A percentile compares a stretch with the other conserved stretches of the same genome.
These are phyloP conservation scores for Chaetorhynchus papuensis DNA, from an alignment of 2,113 vertebrate species.

Conservation along the genomic window DNA sequence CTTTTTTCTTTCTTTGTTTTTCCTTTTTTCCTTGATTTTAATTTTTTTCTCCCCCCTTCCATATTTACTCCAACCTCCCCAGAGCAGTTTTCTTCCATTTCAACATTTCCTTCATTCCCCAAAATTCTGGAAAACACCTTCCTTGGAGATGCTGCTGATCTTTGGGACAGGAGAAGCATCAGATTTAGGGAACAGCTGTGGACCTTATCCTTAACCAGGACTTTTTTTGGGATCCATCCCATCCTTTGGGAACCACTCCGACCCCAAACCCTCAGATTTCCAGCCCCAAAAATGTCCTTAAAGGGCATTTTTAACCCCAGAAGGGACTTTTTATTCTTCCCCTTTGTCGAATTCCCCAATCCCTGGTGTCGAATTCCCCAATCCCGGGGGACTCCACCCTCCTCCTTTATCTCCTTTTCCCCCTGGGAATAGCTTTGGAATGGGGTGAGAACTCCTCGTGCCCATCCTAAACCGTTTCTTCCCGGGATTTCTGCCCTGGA, in stretches of 20 bases:
- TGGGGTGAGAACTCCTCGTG: rapidly evolving
- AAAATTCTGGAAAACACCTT: neutral
- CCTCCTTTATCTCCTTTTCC: neutral
- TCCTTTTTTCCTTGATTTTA: neutral
- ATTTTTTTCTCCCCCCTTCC: rapidly evolving
- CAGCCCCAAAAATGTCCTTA: neutral
- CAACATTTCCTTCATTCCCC: neutral
- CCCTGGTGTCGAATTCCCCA: rapidly evolving
- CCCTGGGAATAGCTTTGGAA: neutral
- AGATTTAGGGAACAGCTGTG: neutral
- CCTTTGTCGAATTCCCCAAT: rapidly evolving
- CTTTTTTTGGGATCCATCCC: neutral
- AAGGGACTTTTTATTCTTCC: neutral
- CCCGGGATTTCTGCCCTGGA: neutral
- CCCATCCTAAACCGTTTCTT: neutral
- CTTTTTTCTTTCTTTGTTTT: neutral
- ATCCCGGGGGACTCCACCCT: neutral
- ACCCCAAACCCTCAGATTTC: neutral
- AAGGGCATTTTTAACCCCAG: neutral
- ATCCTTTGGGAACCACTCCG: neutral
- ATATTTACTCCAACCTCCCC: rapidly evolving
- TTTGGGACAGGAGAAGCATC: neutral
- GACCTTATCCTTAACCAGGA: neutral
- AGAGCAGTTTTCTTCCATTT: neutral
- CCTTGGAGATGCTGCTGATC: neutral